Evolutionary conservation across 2,113 vertebrate species (phyloP).

Genomic region (Trinectes maculatus): DNA sequence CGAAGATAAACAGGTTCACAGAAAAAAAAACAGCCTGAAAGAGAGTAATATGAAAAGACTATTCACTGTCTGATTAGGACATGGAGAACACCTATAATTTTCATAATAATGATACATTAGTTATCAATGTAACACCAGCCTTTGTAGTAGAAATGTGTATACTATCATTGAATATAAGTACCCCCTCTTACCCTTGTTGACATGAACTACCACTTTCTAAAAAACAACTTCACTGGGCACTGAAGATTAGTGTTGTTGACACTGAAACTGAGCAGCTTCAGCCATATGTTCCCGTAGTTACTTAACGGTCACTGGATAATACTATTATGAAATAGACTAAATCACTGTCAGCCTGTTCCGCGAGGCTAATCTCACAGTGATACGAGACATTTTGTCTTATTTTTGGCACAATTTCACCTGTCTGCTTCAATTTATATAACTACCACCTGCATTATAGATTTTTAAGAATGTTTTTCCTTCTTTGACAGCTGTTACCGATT

Average conservation of each 20-base stretch:
- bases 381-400: slow-evolving; percentile 18
- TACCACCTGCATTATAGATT: background rate
- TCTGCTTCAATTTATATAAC: background rate
- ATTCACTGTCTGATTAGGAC: background rate
- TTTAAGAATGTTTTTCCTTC: background rate
- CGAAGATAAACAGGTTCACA: too few relatives aligned
- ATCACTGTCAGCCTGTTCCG: slow-evolving; percentile 25
- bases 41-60: background rate
- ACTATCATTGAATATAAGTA: slow-evolving; percentile 4
- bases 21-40: background rate
- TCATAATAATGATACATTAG: too few relatives aligned
- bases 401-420: background rate
- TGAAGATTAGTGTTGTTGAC: slow-evolving; percentile 60
- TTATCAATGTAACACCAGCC: too few relatives aligned
- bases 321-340: slow-evolving; percentile 51
- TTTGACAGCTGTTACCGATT: background rate
- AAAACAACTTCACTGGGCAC: slow-evolving; percentile 33
- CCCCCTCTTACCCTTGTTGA: slow-evolving; percentile 25
- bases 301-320: slow-evolving; percentile 62
- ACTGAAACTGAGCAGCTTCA: slow-evolving; percentile 52
- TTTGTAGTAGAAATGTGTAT: slow-evolving; percentile 6
- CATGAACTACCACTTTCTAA: slow-evolving; percentile 34
- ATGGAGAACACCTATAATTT: background rate
- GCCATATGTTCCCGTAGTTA: slow-evolving; percentile 59
- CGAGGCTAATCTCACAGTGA: slow-evolving; percentile 13